Evolutionary conservation across 1,140 invertebrate genomes (phyloP), one percentile per base, ranked within the genome.

Genomic region (Harpegnathos saltator): DNA sequence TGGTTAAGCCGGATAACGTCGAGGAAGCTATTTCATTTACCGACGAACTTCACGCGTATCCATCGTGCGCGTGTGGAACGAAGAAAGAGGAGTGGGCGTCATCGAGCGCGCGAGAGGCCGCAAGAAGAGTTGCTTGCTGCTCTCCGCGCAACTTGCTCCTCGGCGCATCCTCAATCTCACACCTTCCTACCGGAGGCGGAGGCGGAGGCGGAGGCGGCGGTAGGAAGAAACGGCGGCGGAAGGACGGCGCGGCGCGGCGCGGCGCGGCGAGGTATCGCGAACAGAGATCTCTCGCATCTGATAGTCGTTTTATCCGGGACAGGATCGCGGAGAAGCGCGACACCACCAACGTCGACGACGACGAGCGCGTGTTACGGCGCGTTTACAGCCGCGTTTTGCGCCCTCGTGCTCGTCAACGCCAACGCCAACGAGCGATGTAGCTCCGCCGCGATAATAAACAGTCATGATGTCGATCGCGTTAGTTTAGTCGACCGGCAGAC

Each of bases 231-330:
- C 50, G 50, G 48, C 24, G 75, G 22, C 62, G 38, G 38, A 3
- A 29, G 19, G 56, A 78, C n/a, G n/a, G n/a, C n/a, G 62, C 56
- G 26, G 56, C 74, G n/a, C n/a, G n/a, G n/a, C 66, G 38, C 4
- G 29, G 33, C n/a, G 29, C 56, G 61, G 3, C 50, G 2, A 11
- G n/a, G 61, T 66, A 77, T 77, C 73, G 73, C 54, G 61, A 78
- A 78, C 62, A 78, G 75, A 78, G 75, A 78, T 78, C 75, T 78
- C 29, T 33, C 63, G 50, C 50, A 33, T 38, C 63, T 58, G 50
- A 44, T 24, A 24, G 14, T 14, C 9, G 38, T 54, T 17, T 26
- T 78, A 78, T 78, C 75, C 52, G 50, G 15, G 74, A 68, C 29
- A 66, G 62, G 17, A 78, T 78, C 75, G 68, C 63, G 50, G 66